phyloP scores from a whole-genome alignment of 2,888 invertebrate species.

The Loripinus fragilis region DNA sequence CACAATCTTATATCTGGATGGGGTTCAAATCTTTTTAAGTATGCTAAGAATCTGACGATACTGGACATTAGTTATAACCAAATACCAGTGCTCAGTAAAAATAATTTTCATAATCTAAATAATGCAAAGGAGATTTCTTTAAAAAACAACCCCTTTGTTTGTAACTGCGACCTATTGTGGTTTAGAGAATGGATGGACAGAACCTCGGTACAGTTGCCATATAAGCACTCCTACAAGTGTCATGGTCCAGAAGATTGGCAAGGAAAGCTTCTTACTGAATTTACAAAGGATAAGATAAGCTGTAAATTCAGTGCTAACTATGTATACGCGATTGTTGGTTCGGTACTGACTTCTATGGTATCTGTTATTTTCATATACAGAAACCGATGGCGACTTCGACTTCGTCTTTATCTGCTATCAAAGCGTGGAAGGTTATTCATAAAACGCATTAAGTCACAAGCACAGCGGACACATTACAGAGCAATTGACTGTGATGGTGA shows the following conservation, averaged over 20 bases:
- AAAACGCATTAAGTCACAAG: neutral
- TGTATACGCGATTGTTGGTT: constrained; percentile 42
- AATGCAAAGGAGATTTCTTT: constrained; percentile 86
- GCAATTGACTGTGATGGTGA: constrained; percentile 34
- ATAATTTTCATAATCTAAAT: constrained; percentile 86
- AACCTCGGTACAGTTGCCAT: constrained; percentile 85
- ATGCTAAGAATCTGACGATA: constrained; percentile 34
- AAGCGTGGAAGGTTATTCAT: constrained; percentile 5
- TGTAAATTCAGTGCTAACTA: constrained; percentile 57
- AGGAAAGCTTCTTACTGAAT: constrained; percentile 61
- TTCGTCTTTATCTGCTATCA: constrained; percentile 32
- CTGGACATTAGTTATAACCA: constrained; percentile 78
- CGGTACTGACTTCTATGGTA: constrained; percentile 28
- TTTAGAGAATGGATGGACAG: constrained; percentile 96
- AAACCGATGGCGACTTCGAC: constrained; percentile 57
- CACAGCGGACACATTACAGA: constrained; percentile 41
- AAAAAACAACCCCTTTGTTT: constrained; percentile 94
- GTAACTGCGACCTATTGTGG: constrained; percentile 95
- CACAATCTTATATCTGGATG: constrained; percentile 85
- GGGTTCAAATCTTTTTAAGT: constrained; percentile 56
- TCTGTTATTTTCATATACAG: constrained; percentile 37
- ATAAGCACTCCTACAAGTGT: constrained; percentile 56
- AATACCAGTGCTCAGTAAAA: constrained; percentile 77
- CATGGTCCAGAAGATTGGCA: constrained; percentile 64
- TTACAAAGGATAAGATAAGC: constrained; percentile 63